Evolutionary conservation across 2,888 invertebrate genomes (phyloP).

Genomic region (Meghimatium bilineatum): DNA sequence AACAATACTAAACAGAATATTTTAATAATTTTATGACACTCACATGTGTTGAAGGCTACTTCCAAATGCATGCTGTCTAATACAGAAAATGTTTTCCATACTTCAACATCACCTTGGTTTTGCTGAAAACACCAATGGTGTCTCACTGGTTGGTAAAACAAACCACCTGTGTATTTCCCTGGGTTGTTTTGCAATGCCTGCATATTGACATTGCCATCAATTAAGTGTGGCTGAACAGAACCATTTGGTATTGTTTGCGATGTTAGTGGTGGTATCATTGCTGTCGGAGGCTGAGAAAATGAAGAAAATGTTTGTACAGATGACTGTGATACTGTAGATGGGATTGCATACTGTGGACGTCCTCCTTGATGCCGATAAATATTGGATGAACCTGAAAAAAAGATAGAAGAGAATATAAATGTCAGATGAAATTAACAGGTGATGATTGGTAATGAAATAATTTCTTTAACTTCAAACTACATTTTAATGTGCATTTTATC

Average conservation of each 20-base stretch:
- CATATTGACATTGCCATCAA: constrained; percentile 25
- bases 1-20: not conserved
- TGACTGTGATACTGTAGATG: constrained; percentile 63
- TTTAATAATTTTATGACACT: not conserved
- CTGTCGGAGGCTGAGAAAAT: constrained; percentile 47
- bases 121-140: constrained; percentile 92
- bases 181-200: constrained; percentile 7
- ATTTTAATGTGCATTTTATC: no score
- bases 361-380: constrained; percentile 57
- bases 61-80: constrained; percentile 89
- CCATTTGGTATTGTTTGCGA: constrained; percentile 37
- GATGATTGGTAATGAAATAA: no score
- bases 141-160: constrained; percentile 66
- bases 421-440: no score
- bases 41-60: constrained; percentile 81
- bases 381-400: constrained; percentile 48
- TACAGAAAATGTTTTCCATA: constrained; percentile 91
- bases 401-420: no score
- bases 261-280: constrained; percentile 53
- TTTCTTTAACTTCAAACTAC: no score
- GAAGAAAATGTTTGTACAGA: constrained; percentile 40
- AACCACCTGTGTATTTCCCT: constrained; percentile 32
- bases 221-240: not conserved
- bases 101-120: constrained; percentile 81
- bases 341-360: constrained; percentile 67